phyloP scores from a whole-genome alignment of 2,113 vertebrate species.

The Gymnogyps californianus region DNA sequence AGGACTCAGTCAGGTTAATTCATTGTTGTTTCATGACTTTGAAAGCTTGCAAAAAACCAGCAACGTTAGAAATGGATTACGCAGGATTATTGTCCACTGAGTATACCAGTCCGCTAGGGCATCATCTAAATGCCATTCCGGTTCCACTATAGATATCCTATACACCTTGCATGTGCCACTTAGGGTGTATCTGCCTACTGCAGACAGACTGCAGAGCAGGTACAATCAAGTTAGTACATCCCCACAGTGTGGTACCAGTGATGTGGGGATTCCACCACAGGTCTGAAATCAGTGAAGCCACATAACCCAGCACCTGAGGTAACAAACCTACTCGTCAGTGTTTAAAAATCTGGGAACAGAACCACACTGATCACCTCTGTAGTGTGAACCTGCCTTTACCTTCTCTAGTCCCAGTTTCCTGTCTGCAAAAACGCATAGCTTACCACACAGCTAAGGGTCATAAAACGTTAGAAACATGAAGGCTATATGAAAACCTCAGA shows the following conservation, averaged over 20 bases:
- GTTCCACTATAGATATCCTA: not conserved
- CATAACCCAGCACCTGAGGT: not conserved
- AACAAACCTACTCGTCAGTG: not conserved
- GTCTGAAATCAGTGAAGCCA: not conserved
- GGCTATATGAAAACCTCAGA: not conserved
- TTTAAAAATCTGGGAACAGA: not conserved
- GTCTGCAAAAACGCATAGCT: not conserved
- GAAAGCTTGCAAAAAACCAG: not conserved
- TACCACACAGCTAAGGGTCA: not conserved
- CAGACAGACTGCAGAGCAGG: not conserved
- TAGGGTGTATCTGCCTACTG: not conserved
- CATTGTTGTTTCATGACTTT: not conserved
- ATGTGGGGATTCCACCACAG: not conserved
- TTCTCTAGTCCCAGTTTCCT: not conserved
- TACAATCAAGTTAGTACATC: not conserved
- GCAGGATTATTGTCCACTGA: not conserved
- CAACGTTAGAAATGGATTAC: fast-evolving
- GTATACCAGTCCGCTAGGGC: not conserved
- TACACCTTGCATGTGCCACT: not conserved
- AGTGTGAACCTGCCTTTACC: not conserved
- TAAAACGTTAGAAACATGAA: not conserved
- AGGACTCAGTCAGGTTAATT: not conserved
- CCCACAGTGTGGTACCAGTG: fast-evolving
- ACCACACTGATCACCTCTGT: fast-evolving
- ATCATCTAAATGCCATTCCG: not conserved